Percentiles rank a stretch among this genome's conserved stretches.
phyloP scores from a whole-genome alignment of 2,113 vertebrate species.

The Rhabdornis inornatus region DNA sequence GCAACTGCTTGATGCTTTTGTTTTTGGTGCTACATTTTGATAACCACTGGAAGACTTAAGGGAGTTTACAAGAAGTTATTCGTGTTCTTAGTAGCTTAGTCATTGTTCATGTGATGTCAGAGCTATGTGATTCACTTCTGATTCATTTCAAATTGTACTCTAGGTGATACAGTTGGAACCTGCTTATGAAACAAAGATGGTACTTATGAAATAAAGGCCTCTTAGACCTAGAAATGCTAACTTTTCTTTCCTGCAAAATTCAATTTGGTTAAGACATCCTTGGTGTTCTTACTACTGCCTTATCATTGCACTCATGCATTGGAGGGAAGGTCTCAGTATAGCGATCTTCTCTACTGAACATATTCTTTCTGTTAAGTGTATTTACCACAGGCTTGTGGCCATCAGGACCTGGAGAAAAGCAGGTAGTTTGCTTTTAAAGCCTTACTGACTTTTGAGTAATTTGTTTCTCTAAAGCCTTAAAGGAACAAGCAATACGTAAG shows the following conservation, averaged over 20 bases:
- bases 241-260: background rate
- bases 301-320: background rate
- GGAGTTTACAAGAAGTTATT: conserved; percentile 9
- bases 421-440: background rate
- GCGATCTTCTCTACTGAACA: rapidly evolving
- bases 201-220: background rate
- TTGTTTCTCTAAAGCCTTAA: background rate
- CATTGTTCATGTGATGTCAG: conserved; percentile 10
- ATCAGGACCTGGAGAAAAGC: background rate
- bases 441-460: background rate
- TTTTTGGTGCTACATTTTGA: background rate
- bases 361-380: background rate
- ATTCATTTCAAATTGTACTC: background rate
- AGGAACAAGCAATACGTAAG: background rate
- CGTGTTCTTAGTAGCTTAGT: conserved; percentile 1
- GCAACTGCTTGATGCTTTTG: background rate
- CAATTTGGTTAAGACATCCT: background rate
- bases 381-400: background rate
- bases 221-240: background rate
- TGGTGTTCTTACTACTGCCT: background rate
- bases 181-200: background rate
- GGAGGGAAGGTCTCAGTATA: background rate
- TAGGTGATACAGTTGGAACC: background rate
- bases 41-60: background rate
- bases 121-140: conserved; percentile 35